phyloP scores from a whole-genome alignment of 2,113 vertebrate genomes.

The Malurus melanocephalus region DNA sequence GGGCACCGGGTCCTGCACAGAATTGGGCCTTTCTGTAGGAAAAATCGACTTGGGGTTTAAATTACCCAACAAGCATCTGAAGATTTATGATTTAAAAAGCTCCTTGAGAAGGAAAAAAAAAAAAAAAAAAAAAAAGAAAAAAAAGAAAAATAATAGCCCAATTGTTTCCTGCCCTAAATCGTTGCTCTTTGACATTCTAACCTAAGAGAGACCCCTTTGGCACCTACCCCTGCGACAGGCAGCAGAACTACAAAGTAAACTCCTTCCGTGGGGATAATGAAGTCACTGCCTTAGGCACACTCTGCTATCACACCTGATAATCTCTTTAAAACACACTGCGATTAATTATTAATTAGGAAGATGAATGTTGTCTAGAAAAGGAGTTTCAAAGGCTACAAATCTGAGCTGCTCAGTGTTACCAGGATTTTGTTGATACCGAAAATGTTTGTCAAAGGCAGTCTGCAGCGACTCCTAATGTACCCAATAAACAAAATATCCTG shows the following conservation, averaged over 20 bases:
- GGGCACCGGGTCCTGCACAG: background rate
- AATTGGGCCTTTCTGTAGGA: conserved; percentile 8
- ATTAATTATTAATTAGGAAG: conserved; percentile 77
- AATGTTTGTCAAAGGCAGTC: conserved; percentile 62
- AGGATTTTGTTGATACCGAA: conserved; percentile 32
- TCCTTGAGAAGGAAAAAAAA: conserved; percentile 9
- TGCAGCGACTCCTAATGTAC: conserved; percentile 24
- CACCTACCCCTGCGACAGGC: conserved; percentile 44
- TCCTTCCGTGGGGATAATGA: conserved; percentile 59
- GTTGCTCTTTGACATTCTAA: conserved; percentile 66
- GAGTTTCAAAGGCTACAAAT: conserved; percentile 53
- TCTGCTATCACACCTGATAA: conserved; percentile 67
- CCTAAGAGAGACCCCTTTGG: conserved; percentile 59
- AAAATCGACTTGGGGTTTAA: conserved; percentile 24
- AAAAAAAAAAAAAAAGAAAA: background rate
- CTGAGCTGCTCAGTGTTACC: conserved; percentile 20
- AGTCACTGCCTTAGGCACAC: conserved; percentile 71
- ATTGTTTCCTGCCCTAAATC: conserved; percentile 63
- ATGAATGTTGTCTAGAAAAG: conserved; percentile 66
- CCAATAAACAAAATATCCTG: conserved; percentile 20
- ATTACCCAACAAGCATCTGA: conserved; percentile 13
- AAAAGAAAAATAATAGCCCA: conserved; percentile 23
- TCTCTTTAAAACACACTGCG: conserved; percentile 65
- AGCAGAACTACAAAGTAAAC: conserved; percentile 61
- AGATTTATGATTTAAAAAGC: conserved; percentile 60